A percentile compares a stretch with the other conserved stretches of the same genome.
phyloP scores from a whole-genome alignment of 2,797 vertebrate species.

The Chloroceryle amazona region DNA sequence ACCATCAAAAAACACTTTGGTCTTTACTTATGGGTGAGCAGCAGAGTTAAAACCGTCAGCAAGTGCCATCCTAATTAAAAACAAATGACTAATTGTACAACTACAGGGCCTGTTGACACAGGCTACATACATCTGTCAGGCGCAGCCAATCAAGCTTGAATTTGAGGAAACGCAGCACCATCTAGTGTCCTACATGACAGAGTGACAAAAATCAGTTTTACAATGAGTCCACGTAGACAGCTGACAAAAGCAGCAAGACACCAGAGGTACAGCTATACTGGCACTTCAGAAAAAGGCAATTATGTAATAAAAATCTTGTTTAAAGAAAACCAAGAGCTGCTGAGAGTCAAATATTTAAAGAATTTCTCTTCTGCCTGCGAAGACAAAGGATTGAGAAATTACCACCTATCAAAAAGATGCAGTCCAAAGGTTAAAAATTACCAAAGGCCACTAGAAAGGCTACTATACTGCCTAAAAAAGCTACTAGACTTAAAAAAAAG shows the following conservation, averaged over 20 bases:
- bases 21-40: constrained; percentile 23
- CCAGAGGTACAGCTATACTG: background rate
- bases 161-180: constrained; percentile 60
- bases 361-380: background rate
- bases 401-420: background rate
- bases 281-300: background rate
- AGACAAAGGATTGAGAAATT: background rate
- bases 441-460: background rate
- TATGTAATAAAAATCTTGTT: background rate
- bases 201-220: background rate
- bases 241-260: background rate
- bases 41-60: constrained; percentile 31
- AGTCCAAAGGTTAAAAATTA: background rate
- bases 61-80: constrained; percentile 60
- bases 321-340: background rate
- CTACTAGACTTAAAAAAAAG: background rate
- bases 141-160: background rate
- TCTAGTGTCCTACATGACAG: constrained; percentile 23
- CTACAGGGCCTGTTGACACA: constrained; percentile 7
- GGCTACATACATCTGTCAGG: background rate
- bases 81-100: constrained; percentile 33
- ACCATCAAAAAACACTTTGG: constrained; percentile 19
- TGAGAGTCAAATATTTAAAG: background rate
- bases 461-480: background rate
- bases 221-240: background rate